Evolutionary conservation across 2,888 invertebrate genomes (phyloP), one percentile per base, ranked within the genome.

Genomic region (Ormyrus nitidulus): DNA sequence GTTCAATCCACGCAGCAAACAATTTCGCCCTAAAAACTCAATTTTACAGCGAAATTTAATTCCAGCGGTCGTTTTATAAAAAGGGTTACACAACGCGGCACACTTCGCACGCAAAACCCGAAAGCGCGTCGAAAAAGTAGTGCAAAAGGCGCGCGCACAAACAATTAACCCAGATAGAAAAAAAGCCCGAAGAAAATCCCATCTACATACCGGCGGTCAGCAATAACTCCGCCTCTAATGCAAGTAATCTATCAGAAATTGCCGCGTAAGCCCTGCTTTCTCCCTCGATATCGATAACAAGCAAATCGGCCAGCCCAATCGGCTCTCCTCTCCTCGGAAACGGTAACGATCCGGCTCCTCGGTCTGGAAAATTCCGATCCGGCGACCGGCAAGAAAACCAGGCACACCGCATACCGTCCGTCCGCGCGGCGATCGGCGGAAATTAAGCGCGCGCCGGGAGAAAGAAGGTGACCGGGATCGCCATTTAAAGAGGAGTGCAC

Each of bases 311-410:
- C 13, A 0, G 56, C 56, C 6, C 10, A n/a, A 56, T 56, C n/a
- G 56, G 11, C 11, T 7, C n/a, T 56, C 56, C 56, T 56, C 56
- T 13, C 13, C 71, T 64, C 51, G n/a, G 53, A 51, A 65, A 72
- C 56, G 58, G 56, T 65, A 77, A 77, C 71, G 77, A 77, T 72
- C 34, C 34, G 34, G 2, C 70, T 61, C 61, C 44, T 64, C 11
- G 64, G 48, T 70, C 70, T 77, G 77, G 71, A 53, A 72, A 77
- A 77, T 72, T 77, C 66, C 71, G 10, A 70, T 58, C 61, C 61
- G 62, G 64, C 64, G 48, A 77, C 58, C 69, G 19, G 61, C 19
- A 68, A 68, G 68, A 62, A 46, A 75, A 61, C 13, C 61, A 8
- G n/a, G 8, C 8, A 58, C 19, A 8, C 7, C 56, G 19, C 65